Percentiles rank a stretch among this genome's conserved stretches.
Evolutionary conservation across 1,140 invertebrate genomes (phyloP).

Genomic region (Archivesica marissinica): DNA sequence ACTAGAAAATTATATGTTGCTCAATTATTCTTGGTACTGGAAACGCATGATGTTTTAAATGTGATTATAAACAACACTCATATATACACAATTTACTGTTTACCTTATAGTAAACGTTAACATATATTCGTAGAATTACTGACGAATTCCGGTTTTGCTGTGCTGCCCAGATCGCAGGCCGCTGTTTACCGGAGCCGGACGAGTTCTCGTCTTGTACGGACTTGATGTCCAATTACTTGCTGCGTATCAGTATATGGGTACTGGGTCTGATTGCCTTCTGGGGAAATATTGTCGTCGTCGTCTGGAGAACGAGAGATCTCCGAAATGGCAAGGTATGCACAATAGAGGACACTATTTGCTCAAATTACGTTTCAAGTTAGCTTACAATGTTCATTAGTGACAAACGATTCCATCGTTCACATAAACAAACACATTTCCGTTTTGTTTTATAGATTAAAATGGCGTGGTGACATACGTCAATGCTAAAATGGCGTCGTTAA

Average conservation of each 20-base stretch:
- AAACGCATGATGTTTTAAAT: too few species aligned
- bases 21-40: too few species aligned
- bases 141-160: conserved; percentile 87
- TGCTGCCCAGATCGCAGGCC: conserved; percentile 78
- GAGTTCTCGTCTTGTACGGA: conserved; percentile 87
- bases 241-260: conserved; percentile 87
- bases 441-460: too few species aligned
- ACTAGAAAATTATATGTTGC: too few species aligned
- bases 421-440: too few species aligned
- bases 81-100: too few species aligned
- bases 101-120: too few species aligned
- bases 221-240: conserved; percentile 86
- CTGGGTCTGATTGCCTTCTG: conserved; percentile 87
- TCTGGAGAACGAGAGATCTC: conserved; percentile 85
- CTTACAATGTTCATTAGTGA: too few species aligned
- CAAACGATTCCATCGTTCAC: too few species aligned
- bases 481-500: too few species aligned
- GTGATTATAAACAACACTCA: too few species aligned
- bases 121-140: conserved; percentile 81
- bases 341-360: background rate
- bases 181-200: conserved; percentile 85
- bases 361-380: background rate
- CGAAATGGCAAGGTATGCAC: conserved; percentile 77
- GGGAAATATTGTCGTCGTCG: conserved; percentile 88
- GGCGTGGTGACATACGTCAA: too few species aligned